Base-by-base conservation (phyloP, 1,140 invertebrate genomes). In the Pogonomyrmex barbatus region DNA sequence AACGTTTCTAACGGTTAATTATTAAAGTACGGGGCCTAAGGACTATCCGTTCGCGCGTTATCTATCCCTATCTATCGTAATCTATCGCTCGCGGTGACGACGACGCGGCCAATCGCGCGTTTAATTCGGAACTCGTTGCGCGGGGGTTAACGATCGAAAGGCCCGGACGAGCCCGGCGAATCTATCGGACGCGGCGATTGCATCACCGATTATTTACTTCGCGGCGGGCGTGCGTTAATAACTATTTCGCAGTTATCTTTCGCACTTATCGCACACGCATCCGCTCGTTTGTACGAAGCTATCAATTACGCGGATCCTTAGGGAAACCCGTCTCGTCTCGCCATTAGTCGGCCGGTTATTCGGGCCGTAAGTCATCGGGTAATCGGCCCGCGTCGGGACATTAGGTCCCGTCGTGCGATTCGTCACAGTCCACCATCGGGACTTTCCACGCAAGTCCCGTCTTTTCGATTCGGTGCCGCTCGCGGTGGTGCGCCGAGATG, bases 231-330 rank as follows among this genome's bases (percentile, higher is more conserved):
- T 75, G 75, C 75, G 58, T 90, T 90, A 90, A 90, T 90, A 89
- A 90, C 87, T 79, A 73, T 77, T 42, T 63, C 10, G 73, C 39
- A 45, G 36, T 89, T 24, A 89, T 90, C 89, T 89, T 70, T 65
- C 73, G 42, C 42, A 62, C 78, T 87, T 89, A 90, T 90, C 89
- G 85, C 58, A 77, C 70, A 87, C 62, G 52, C 78, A 54, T 62
- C 17, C 78, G 88, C 89, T 89, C 71, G 83, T 90, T 85, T 89
- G 87, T 87, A 77, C 89, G 60, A 89, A 67, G 85, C 89, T 90
- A 89, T 90, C 89, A 89, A 90, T 90, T 90, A 90, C 68, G 30
- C 10, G 88, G 76, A 83, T 87, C 85, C 79, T 73, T 87, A 56
- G 60, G 77, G 79, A 89, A 89, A 87, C 65, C 50, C 65, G 65